These are phyloP conservation scores for Coptodon bakossiorum DNA, from an alignment of 2,113 vertebrate species.

Conservation along the genomic window DNA sequence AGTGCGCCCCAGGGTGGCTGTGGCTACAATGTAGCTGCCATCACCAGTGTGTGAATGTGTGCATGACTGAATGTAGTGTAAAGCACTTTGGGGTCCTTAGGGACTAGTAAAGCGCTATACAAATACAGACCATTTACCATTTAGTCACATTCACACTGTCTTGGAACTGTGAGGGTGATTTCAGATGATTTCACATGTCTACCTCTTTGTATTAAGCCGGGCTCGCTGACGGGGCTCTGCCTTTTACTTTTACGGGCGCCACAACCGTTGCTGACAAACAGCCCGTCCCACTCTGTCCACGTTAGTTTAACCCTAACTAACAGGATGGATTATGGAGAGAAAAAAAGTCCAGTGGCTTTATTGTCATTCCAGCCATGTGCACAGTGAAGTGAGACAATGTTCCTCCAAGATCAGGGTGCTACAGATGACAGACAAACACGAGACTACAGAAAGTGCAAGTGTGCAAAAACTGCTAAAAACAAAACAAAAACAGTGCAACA, in stretches of 20 bases:
- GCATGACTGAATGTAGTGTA: not conserved
- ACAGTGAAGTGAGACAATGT: not conserved
- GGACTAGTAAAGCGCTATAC: accelerated
- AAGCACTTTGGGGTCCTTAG: accelerated
- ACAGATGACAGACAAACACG: not conserved
- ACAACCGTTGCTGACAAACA: not conserved
- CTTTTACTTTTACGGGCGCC: not conserved
- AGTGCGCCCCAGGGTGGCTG: accelerated
- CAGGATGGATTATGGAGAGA: not conserved
- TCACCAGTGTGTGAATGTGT: accelerated
- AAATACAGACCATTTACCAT: accelerated
- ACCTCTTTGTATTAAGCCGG: not conserved
- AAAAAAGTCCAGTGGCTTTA: not conserved
- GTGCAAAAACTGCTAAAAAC: not conserved
- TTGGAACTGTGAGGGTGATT: not conserved
- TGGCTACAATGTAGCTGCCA: accelerated
- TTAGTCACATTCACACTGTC: not conserved
- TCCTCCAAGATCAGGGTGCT: not conserved
- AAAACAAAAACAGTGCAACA: not conserved
- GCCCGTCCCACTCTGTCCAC: not conserved
- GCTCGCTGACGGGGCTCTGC: not conserved
- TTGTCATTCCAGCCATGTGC: not conserved
- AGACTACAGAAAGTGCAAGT: not conserved
- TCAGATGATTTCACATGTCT: not conserved
- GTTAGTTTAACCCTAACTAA: accelerated